These are phyloP conservation scores for Euborellia annulipes DNA, from an alignment of 1,140 invertebrate genomes.

Conservation along the genomic window DNA sequence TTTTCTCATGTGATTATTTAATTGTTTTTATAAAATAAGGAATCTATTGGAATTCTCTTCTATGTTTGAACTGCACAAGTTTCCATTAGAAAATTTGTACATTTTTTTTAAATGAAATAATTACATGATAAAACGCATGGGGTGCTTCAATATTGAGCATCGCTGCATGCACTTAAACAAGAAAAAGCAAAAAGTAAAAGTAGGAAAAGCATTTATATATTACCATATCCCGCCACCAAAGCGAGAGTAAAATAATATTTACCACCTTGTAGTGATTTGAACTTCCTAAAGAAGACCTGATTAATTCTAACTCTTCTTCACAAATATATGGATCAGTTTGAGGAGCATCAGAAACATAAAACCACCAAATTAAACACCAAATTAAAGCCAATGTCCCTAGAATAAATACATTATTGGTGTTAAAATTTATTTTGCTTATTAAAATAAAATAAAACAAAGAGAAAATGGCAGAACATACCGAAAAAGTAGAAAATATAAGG, in stretches of 20 bases:
- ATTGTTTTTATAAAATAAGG: too few relatives aligned
- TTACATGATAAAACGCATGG: too few relatives aligned
- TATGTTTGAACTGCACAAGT: too few relatives aligned
- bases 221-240: background rate
- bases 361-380: conserved; percentile 15
- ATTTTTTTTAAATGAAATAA: too few relatives aligned
- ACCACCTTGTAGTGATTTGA: conserved; percentile 1
- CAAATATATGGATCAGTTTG: conserved; percentile 28
- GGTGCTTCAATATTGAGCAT: too few relatives aligned
- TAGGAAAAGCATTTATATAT: background rate
- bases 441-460: background rate
- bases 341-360: conserved; percentile 28
- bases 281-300: conserved; percentile 20
- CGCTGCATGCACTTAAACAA: too few relatives aligned
- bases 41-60: too few relatives aligned
- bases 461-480: conserved; percentile 7
- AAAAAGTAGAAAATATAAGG: conserved; percentile 36
- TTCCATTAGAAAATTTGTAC: too few relatives aligned
- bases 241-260: conserved; percentile 4
- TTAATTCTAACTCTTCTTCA: conserved; percentile 27
- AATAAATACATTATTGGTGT: background rate
- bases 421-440: background rate
- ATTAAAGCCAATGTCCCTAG: conserved; percentile 17
- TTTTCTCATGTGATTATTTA: too few relatives aligned
- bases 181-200: background rate